A percentile compares a stretch with the other conserved stretches of the same genome.
phyloP scores from a whole-genome alignment of 2,797 vertebrate species.

The Urosaurus nigricauda region DNA sequence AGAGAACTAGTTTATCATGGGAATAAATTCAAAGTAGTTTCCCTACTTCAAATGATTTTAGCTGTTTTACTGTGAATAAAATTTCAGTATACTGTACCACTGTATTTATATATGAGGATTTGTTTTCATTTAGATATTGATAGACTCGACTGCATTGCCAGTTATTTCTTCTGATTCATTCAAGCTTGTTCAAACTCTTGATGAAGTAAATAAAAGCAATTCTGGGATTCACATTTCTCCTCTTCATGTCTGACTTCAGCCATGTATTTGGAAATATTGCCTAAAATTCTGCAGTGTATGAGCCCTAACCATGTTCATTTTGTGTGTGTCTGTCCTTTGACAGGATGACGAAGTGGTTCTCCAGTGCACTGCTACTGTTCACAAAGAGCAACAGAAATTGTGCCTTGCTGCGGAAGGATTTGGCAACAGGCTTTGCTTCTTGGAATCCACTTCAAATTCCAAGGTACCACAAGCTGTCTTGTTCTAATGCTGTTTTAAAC shows the following conservation, averaged over 20 bases:
- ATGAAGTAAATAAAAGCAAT: constrained; percentile 25
- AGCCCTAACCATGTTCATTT: not conserved
- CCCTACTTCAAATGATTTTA: not conserved
- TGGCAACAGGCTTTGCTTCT: constrained; percentile 95
- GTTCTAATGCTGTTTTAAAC: constrained; percentile 15
- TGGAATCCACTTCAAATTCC: constrained; percentile 96
- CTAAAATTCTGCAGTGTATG: not conserved
- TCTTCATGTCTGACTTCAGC: constrained; percentile 10
- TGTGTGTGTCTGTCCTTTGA: constrained; percentile 21
- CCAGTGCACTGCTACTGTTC: constrained; percentile 90
- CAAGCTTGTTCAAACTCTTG: not conserved
- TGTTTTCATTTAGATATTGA: not conserved
- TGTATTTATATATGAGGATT: not conserved
- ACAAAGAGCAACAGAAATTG: constrained; percentile 94
- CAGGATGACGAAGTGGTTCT: constrained; percentile 97
- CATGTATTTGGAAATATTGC: constrained; percentile 20
- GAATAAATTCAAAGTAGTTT: not conserved
- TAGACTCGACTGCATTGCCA: fast-evolving
- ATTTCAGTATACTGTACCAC: not conserved
- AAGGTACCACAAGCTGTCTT: constrained; percentile 82
- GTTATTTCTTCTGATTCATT: constrained; percentile 23
- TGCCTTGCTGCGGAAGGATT: constrained; percentile 96
- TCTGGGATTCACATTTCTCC: not conserved
- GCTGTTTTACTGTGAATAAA: not conserved
- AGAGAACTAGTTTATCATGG: not conserved